These are phyloP conservation scores for Standfussiana lucernea DNA, from an alignment of 2,888 invertebrate genomes.

Conservation along the genomic window DNA sequence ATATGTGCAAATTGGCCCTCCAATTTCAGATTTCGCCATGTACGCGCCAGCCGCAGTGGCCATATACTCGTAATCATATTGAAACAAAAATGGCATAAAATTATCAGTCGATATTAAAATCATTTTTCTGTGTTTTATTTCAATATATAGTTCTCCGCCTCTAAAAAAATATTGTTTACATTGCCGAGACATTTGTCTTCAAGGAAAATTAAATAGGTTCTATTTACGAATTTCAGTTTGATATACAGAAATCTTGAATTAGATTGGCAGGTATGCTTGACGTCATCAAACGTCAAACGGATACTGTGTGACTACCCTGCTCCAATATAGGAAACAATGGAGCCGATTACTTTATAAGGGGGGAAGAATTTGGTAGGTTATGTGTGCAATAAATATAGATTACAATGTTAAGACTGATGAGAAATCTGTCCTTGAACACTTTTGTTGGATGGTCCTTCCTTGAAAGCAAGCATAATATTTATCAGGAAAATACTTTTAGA, in stretches of 20 bases:
- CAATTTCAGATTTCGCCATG: no score
- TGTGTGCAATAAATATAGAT: slow-evolving; percentile 47
- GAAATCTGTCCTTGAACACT: neutral
- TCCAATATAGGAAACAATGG: slow-evolving; percentile 50
- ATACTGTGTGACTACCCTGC: slow-evolving; percentile 4
- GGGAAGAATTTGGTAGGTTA: slow-evolving; percentile 8
- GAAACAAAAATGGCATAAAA: no score
- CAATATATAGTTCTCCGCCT: no score
- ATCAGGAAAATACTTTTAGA: neutral
- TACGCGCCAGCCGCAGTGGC: no score
- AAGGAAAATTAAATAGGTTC: neutral
- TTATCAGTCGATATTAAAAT: no score
- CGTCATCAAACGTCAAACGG: slow-evolving; percentile 36
- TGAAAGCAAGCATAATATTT: neutral
- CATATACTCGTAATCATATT: no score
- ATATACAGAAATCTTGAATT: slow-evolving; percentile 2
- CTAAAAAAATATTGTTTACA: no score
- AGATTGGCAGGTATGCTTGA: slow-evolving; percentile 45
- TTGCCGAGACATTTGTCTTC: neutral
- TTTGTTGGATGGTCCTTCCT: neutral
- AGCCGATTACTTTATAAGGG: slow-evolving; percentile 38
- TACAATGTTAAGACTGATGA: slow-evolving; percentile 4
- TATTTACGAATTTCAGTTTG: neutral
- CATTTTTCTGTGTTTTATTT: no score
- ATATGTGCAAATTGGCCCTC: no score